These are phyloP conservation scores for Lophotis ruficrista DNA, from an alignment of 2,113 vertebrate genomes.

Conservation along the genomic window DNA sequence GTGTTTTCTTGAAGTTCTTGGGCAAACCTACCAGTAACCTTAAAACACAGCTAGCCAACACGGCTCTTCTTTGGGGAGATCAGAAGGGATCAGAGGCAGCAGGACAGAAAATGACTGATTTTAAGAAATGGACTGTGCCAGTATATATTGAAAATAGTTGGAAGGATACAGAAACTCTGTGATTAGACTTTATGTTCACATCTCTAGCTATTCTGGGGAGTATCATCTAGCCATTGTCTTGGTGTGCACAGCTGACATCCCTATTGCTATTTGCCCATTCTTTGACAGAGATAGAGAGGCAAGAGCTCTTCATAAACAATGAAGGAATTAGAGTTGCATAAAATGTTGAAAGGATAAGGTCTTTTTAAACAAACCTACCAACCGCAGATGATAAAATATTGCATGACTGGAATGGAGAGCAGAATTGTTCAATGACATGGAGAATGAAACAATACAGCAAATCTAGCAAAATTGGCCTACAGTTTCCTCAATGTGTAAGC, in stretches of 20 bases:
- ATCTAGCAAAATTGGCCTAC: background rate
- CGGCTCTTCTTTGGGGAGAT: background rate
- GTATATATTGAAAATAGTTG: background rate
- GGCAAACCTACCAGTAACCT: background rate
- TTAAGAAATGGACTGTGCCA: background rate
- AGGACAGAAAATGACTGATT: background rate
- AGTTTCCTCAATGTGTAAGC: background rate
- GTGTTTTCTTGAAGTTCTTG: background rate
- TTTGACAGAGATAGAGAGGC: background rate
- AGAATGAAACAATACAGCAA: background rate
- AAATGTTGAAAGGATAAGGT: background rate
- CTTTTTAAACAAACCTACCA: background rate
- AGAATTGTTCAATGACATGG: background rate
- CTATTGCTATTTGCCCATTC: background rate
- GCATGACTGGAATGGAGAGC: background rate
- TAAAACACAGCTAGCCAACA: background rate
- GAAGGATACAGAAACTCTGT: background rate
- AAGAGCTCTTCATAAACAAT: background rate
- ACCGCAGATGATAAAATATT: background rate
- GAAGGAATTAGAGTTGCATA: background rate
- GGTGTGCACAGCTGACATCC: background rate
- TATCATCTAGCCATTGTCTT: background rate
- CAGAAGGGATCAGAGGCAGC: background rate
- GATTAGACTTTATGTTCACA: background rate
- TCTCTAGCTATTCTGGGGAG: background rate